Conservation (phyloP, 1,140 invertebrate species). For the Eriocheir sinensis region DNA sequence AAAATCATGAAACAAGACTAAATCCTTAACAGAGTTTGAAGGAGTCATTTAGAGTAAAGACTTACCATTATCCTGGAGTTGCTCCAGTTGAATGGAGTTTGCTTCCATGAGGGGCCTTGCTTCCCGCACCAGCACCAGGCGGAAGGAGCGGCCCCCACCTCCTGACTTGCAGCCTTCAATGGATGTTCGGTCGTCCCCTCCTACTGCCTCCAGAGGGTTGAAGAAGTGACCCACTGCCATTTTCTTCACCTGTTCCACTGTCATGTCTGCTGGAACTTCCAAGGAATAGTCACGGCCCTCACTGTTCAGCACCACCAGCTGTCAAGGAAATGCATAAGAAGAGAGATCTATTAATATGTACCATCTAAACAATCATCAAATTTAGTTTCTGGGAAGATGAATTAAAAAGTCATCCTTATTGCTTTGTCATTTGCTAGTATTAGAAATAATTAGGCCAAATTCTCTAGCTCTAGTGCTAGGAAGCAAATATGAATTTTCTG, state of each 20-base stretch:
- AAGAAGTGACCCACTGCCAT: constrained; percentile 76
- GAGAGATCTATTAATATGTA: neutral
- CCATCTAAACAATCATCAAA: neutral
- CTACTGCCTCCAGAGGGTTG: constrained; percentile 55
- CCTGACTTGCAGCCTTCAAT: constrained; percentile 26
- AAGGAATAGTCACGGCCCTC: constrained; percentile 66
- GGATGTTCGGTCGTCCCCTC: constrained; percentile 55
- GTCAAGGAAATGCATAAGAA: neutral
- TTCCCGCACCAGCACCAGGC: constrained; percentile 64
- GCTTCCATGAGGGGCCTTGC: constrained; percentile 58
- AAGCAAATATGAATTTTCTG: no score
- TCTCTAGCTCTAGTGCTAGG: no score
- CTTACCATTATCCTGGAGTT: constrained; percentile 71
- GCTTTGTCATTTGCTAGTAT: neutral
- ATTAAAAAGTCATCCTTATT: no score
- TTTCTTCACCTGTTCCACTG: constrained; percentile 67
- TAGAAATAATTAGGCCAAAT: neutral
- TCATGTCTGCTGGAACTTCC: constrained; percentile 62
- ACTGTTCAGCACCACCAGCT: constrained; percentile 72
- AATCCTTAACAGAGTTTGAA: no score
- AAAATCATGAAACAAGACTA: no score
- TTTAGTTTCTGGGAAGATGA: neutral
- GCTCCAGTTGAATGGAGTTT: constrained; percentile 58
- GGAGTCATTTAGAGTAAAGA: neutral
- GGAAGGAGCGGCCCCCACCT: constrained; percentile 38